These are phyloP conservation scores for Dicyrtoma fusca DNA, from an alignment of 2,888 invertebrate species.

Conservation along the genomic window DNA sequence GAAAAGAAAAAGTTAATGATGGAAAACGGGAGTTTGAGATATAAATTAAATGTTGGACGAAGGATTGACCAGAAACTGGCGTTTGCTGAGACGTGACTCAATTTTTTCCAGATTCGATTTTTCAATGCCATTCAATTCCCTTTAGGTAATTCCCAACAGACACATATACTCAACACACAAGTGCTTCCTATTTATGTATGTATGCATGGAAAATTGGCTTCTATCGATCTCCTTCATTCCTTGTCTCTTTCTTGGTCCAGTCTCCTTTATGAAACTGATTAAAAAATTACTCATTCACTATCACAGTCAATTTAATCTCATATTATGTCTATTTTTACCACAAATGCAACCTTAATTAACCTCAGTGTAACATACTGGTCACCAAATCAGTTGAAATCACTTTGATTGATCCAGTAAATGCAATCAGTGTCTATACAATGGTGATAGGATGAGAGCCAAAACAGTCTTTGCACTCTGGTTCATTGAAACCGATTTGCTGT, in stretches of 20 bases:
- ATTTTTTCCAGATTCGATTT: conserved; percentile 41
- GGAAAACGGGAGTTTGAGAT: conserved; percentile 44
- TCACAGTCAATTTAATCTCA: no score
- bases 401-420: no score
- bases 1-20: conserved; percentile 41
- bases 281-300: conserved; percentile 23
- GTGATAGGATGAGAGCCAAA: no score
- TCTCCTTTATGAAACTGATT: conserved; percentile 27
- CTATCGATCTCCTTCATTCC: conserved; percentile 29
- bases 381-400: no score
- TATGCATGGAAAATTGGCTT: conserved; percentile 29
- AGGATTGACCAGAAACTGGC: conserved; percentile 45
- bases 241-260: conserved; percentile 25
- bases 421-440: no score
- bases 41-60: conserved; percentile 44
- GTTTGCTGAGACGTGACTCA: conserved; percentile 45
- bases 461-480: no score
- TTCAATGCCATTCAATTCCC: conserved; percentile 41
- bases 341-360: no score
- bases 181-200: neutral
- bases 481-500: no score
- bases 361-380: no score
- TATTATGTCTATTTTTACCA: no score
- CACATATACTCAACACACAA: neutral
- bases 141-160: conserved; percentile 17